These are phyloP conservation scores for Hemiprocne comata DNA, from an alignment of 2,113 vertebrate genomes.

Conservation along the genomic window DNA sequence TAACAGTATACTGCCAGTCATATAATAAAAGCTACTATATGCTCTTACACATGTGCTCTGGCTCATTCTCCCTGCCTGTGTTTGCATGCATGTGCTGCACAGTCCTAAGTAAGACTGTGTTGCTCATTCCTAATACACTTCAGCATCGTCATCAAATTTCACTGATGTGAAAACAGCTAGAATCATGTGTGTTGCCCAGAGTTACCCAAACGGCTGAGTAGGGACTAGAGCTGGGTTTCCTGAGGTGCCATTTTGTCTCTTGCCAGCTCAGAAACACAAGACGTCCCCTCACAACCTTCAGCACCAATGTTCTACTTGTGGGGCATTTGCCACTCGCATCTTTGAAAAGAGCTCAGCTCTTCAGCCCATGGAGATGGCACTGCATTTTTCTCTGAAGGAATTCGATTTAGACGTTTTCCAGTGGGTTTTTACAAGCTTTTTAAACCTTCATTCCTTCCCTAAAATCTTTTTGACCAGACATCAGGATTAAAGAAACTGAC, in stretches of 20 bases:
- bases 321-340: fast-evolving
- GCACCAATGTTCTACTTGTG: fast-evolving
- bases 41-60: neutral
- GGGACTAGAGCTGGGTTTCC: neutral
- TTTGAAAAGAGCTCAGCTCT: neutral
- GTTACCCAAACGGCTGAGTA: neutral
- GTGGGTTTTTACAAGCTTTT: neutral
- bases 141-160: neutral
- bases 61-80: neutral
- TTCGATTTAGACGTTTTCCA: neutral
- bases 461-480: neutral
- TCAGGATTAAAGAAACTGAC: neutral
- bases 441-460: neutral
- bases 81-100: fast-evolving
- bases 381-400: neutral
- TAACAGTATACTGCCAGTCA: neutral
- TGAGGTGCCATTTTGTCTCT: neutral
- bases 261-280: neutral
- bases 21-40: neutral
- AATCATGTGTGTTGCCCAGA: neutral
- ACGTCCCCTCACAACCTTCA: neutral
- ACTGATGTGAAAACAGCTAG: neutral
- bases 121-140: neutral
- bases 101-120: fast-evolving
- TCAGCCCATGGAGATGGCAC: neutral